phyloP scores from a whole-genome alignment of 2,113 vertebrate species.

The Benitochromis conjunctus region DNA sequence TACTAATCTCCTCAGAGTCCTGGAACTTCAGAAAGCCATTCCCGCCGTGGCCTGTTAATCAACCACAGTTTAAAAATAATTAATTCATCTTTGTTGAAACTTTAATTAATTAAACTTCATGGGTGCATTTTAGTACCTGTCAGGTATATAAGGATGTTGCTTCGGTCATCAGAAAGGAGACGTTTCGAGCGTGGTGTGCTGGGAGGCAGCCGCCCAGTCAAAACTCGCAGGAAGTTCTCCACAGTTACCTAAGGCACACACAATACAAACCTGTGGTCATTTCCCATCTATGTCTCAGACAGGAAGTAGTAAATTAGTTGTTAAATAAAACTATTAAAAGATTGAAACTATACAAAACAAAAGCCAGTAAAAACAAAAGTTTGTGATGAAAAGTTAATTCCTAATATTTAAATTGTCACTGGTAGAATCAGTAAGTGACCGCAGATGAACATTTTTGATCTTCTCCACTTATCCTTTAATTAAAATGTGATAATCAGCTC shows the following conservation, averaged over 20 bases:
- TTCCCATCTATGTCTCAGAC: background rate
- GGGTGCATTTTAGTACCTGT: conserved; percentile 73
- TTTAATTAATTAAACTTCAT: background rate
- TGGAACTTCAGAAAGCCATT: conserved; percentile 99
- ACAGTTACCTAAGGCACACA: conserved; percentile 84
- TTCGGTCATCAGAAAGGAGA: conserved; percentile 94
- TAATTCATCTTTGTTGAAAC: background rate
- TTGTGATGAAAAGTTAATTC: background rate
- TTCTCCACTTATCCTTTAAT: conserved; percentile 21
- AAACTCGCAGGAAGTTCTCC: conserved; percentile 92
- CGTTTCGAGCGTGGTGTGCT: conserved; percentile 94
- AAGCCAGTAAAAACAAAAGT: background rate
- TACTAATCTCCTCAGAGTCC: conserved; percentile 99
- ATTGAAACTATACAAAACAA: background rate
- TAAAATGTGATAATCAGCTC: background rate
- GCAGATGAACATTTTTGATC: background rate
- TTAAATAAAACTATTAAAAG: background rate
- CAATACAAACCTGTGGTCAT: background rate
- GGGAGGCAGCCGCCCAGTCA: conserved; percentile 92
- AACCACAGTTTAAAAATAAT: background rate
- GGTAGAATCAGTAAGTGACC: background rate
- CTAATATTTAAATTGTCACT: background rate
- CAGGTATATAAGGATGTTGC: conserved; percentile 98
- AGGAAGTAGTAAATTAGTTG: background rate
- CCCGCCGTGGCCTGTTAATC: conserved; percentile 86